Evolutionary conservation across 2,888 invertebrate genomes (phyloP), one percentile per base, ranked within the genome.

Genomic region (Anthophora plumipes): DNA sequence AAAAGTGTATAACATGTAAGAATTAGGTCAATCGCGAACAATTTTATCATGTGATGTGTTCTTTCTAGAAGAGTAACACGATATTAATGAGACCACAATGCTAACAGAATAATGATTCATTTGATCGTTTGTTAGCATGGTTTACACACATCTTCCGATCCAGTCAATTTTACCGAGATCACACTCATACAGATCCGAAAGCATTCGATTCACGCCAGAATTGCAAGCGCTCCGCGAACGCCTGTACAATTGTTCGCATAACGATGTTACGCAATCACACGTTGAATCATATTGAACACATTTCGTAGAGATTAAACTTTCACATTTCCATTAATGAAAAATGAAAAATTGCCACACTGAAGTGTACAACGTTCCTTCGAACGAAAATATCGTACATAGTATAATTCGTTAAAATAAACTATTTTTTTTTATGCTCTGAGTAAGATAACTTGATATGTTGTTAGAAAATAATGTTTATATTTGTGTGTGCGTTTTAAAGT

Each of bases 231-330:
- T 61, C 72, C 43, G 55, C 48, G 61, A 46, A 50, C 57, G 31
- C 59, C 46, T 22, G 50, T 50, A 70, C 80, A 46, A 74, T 81
- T 79, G 75, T 80, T 74, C 75, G 37, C 55, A 59, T 57, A 31
- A 41, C 43, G 54, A 37, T 63, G 68, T 80, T 82, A 54, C 81
- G 75, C 48, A 80, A 81, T 71, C 55, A 63, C 31, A 11, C 63
- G 67, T 71, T 82, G 75, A 82, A 75, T 80, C 81, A 67, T 75
- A 59, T 71, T 31, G 48, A 71, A 67, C n/a, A 67, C 63, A 41
- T 59, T 68, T 25, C 48, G 41, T n/a, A 41, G 50, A 20, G 67
- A 80, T 70, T 63, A 75, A 75, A 82, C 80, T 71, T 80, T 80
- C 79, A 74, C 69, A 50, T 73, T 59, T 79, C 68, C 67, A 70